A percentile compares a stretch with the other conserved stretches of the same genome.
phyloP scores from a whole-genome alignment of 2,797 vertebrate genomes.

The Bryconaethiops microstoma region DNA sequence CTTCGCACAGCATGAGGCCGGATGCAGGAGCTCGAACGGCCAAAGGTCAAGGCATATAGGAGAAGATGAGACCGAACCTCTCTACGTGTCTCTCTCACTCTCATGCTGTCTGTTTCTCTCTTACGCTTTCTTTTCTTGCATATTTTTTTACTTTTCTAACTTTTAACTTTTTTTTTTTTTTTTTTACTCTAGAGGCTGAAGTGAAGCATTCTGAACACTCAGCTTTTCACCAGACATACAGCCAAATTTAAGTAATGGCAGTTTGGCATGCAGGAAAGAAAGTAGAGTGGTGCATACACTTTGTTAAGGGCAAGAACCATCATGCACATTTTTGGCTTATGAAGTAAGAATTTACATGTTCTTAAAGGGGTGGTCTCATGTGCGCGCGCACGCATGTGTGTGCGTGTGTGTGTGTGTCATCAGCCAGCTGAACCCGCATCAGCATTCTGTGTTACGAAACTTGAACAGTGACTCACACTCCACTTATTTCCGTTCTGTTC shows the following conservation, averaged over 20 bases:
- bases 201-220: not conserved
- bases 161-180: not conserved
- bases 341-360: not conserved
- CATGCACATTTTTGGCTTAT: not conserved
- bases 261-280: constrained; percentile 1
- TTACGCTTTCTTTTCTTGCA: not conserved
- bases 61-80: not conserved
- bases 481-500: not conserved
- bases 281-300: not conserved
- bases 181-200: not conserved
- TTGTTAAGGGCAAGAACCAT: not conserved
- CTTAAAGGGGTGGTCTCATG: not conserved
- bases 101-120: not conserved
- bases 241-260: not conserved
- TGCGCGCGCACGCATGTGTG: no score
- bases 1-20: not conserved
- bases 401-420: not conserved
- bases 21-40: not conserved
- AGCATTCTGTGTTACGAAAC: not conserved
- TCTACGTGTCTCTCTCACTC: not conserved
- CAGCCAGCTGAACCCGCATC: not conserved
- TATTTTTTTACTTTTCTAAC: no score
- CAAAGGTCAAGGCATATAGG: not conserved
- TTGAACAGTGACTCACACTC: constrained; percentile 14
- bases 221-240: no score